Conservation (phyloP, 2,888 invertebrate species). For the Dicranocentrus wangi region DNA sequence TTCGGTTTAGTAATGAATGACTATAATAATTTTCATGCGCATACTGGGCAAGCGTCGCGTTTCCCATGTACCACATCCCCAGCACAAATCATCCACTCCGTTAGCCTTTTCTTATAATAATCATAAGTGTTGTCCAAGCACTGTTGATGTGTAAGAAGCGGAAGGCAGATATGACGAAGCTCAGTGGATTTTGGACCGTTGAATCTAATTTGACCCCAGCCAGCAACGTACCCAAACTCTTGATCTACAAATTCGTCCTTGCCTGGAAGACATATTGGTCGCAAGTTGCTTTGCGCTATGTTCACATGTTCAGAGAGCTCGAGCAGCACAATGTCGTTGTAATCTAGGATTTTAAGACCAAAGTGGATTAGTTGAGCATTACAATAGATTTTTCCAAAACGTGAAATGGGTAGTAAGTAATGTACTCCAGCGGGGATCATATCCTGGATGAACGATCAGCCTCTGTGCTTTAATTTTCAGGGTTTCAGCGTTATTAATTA, state of each 20-base stretch:
- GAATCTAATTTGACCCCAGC: constrained; percentile 55
- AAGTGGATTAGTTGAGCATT: too few species aligned
- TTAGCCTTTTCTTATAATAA: constrained; percentile 51
- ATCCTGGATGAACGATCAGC: constrained; percentile 58
- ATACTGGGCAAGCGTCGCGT: constrained; percentile 53
- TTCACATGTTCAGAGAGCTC: constrained; percentile 58
- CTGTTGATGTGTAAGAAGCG: constrained; percentile 26
- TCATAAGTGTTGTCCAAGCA: constrained; percentile 42
- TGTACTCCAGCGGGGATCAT: too few species aligned
- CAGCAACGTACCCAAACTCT: constrained; percentile 52
- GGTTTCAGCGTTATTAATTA: constrained; percentile 49
- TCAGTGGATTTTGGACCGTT: constrained; percentile 55
- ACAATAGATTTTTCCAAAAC: too few species aligned
- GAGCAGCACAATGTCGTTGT: constrained; percentile 62
- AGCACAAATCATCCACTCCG: constrained; percentile 61
- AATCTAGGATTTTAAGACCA: constrained; percentile 38
- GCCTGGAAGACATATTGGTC: constrained; percentile 63
- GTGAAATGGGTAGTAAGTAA: too few species aligned
- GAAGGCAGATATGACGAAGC: constrained; percentile 54
- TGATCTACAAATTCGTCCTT: constrained; percentile 21
- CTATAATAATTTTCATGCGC: not conserved
- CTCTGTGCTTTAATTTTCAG: constrained; percentile 55
- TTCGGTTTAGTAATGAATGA: too few species aligned
- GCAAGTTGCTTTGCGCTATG: constrained; percentile 31
- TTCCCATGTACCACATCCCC: constrained; percentile 58